phyloP scores from a whole-genome alignment of 2,888 invertebrate species.

The Dastarcus helophoroides region DNA sequence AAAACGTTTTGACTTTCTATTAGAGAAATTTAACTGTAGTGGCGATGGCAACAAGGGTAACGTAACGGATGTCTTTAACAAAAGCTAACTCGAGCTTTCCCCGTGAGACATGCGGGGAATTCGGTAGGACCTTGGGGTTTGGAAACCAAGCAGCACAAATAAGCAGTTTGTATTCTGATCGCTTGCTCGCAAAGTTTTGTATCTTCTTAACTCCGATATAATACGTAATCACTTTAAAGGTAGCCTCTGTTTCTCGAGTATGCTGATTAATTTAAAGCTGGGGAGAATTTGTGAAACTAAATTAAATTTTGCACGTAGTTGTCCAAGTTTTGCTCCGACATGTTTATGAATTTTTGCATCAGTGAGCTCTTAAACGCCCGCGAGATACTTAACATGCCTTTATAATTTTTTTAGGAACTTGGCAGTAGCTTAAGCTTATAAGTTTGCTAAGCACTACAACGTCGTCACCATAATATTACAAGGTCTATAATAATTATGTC shows the following conservation, averaged over 20 bases:
- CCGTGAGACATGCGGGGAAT: slow-evolving; percentile 23
- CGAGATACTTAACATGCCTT: too few relatives aligned
- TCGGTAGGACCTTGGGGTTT: slow-evolving; percentile 23
- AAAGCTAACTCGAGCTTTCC: slow-evolving; percentile 27
- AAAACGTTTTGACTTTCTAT: slow-evolving; percentile 19
- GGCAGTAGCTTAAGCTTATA: too few relatives aligned
- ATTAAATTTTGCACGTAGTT: too few relatives aligned
- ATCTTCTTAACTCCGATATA: slow-evolving; percentile 33
- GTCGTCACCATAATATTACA: too few relatives aligned
- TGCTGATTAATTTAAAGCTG: slow-evolving; percentile 17
- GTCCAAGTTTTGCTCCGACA: too few relatives aligned
- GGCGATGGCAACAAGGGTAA: slow-evolving; percentile 17
- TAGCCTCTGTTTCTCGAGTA: slow-evolving; percentile 6
- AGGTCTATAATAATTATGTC: too few relatives aligned
- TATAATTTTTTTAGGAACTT: too few relatives aligned
- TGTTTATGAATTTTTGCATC: too few relatives aligned
- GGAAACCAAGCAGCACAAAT: slow-evolving; percentile 30
- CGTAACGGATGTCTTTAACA: slow-evolving; percentile 30
- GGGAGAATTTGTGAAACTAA: too few relatives aligned
- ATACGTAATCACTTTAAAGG: slow-evolving; percentile 28
- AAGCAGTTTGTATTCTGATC: slow-evolving; percentile 35
- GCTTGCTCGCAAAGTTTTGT: slow-evolving; percentile 30
- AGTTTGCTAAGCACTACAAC: too few relatives aligned
- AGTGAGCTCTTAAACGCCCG: too few relatives aligned
- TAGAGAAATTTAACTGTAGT: slow-evolving; percentile 17